These are phyloP conservation scores for Calliphora vomitoria DNA, from an alignment of 2,888 invertebrate species.

Conservation along the genomic window DNA sequence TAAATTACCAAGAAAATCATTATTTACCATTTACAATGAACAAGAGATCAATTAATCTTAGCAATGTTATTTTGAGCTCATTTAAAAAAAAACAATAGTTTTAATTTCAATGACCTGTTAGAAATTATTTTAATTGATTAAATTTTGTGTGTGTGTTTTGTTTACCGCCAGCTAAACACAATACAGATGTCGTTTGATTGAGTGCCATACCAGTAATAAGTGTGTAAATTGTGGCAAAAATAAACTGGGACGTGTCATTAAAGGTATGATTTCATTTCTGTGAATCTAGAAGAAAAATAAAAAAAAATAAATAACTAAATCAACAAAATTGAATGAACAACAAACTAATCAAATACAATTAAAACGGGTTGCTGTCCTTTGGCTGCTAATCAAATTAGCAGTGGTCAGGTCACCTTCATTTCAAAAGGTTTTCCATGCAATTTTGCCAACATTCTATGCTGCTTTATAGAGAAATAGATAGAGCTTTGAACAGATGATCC, in stretches of 20 bases:
- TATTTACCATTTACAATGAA: not conserved
- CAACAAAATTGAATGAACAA: not conserved
- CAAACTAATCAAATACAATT: conserved; percentile 25
- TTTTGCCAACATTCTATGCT: not conserved
- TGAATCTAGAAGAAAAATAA: not conserved
- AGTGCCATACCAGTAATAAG: not conserved
- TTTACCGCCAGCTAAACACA: not conserved
- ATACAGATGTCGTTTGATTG: conserved; percentile 22
- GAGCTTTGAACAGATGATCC: conserved; percentile 36
- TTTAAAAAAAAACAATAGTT: conserved; percentile 1
- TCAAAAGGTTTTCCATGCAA: conserved; percentile 1
- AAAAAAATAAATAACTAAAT: not conserved
- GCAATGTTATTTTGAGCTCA: not conserved
- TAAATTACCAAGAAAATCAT: not conserved
- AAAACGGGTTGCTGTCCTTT: not conserved
- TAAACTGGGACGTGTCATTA: not conserved
- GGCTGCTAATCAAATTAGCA: conserved; percentile 14
- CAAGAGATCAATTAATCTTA: not conserved
- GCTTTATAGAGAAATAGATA: not conserved
- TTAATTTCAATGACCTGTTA: conserved; percentile 17
- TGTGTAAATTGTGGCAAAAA: not conserved
- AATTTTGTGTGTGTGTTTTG: not conserved
- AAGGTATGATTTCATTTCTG: not conserved
- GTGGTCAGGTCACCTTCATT: conserved; percentile 21
- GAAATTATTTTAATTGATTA: conserved; percentile 29